phyloP scores from a whole-genome alignment of 2,113 vertebrate species.

The Psephotus haematonotus region DNA sequence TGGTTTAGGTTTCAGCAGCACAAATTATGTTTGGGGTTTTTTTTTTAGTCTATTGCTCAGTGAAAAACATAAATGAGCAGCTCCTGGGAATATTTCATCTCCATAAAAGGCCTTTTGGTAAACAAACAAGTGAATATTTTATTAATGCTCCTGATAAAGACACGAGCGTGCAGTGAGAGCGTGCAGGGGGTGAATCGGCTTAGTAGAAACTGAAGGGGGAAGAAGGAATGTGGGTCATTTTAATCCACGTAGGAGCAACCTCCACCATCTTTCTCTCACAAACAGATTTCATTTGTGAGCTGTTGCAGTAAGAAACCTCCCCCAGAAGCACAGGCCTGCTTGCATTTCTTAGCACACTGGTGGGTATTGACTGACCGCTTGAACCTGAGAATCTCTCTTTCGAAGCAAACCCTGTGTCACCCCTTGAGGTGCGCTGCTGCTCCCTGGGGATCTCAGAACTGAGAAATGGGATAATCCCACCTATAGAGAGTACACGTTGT shows the following conservation, averaged over 20 bases:
- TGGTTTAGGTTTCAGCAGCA: slow-evolving; percentile 2
- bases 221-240: slow-evolving; percentile 26
- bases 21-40: neutral
- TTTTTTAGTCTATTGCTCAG: neutral
- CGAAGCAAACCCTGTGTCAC: neutral
- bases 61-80: neutral
- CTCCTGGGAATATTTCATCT: slow-evolving; percentile 38
- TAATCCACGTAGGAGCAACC: neutral
- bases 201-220: slow-evolving; percentile 22
- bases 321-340: neutral
- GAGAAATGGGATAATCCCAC: neutral
- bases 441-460: neutral
- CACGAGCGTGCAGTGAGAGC: neutral
- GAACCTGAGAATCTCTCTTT: neutral
- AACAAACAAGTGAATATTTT: slow-evolving; percentile 54
- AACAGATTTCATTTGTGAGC: neutral
- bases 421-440: neutral
- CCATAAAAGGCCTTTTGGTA: slow-evolving; percentile 18
- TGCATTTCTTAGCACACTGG: neutral
- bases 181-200: slow-evolving; percentile 2
- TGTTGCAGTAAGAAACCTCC: neutral
- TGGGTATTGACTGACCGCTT: neutral
- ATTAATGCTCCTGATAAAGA: slow-evolving; percentile 35
- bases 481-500: fast-evolving
- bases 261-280: neutral